Evolutionary conservation across 92 coral and sea anemone species (phyloP).

Genomic region (Epizoanthus rinbou): DNA sequence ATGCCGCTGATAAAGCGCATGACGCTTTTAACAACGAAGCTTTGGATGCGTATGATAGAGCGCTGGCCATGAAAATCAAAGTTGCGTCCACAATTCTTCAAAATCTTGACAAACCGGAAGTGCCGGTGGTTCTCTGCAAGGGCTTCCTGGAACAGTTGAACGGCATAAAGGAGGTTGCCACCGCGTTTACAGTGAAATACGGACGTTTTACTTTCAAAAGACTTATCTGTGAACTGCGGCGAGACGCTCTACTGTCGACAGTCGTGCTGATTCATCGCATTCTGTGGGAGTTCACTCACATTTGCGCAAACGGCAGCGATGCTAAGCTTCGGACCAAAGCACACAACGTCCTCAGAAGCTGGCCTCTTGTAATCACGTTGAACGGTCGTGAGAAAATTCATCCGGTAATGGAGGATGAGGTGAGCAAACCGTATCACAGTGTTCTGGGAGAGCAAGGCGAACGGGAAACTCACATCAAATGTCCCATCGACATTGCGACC

Average conservation of each 20-base stretch:
- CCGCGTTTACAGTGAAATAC: constrained; percentile 61
- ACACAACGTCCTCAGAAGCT: constrained; percentile 56
- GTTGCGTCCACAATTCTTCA: constrained; percentile 67
- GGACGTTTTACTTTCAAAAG: constrained; percentile 55
- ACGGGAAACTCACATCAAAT: constrained; percentile 24
- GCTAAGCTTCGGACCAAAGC: constrained; percentile 17
- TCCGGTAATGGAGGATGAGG: constrained; percentile 59
- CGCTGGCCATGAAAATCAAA: constrained; percentile 67
- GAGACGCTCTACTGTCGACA: constrained; percentile 61
- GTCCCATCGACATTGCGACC: constrained; percentile 36
- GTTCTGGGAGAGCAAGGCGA: constrained; percentile 34
- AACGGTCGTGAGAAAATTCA: constrained; percentile 57
- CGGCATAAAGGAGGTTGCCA: constrained; percentile 68
- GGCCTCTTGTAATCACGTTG: constrained; percentile 59
- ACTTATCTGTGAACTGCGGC: constrained; percentile 65
- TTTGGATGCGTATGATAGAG: constrained; percentile 60
- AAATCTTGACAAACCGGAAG: constrained; percentile 61
- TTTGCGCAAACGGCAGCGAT: constrained; percentile 58
- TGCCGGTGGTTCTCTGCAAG: constrained; percentile 67
- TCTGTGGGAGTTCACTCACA: constrained; percentile 68
- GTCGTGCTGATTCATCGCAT: constrained; percentile 65
- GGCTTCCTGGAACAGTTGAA: constrained; percentile 69
- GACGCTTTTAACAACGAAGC: constrained; percentile 67
- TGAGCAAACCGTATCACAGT: constrained; percentile 61
- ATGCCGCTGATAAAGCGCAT: constrained; percentile 64